Conservation (phyloP, 35 echinoderm and acorn worm species). For the Acanthaster planci region DNA sequence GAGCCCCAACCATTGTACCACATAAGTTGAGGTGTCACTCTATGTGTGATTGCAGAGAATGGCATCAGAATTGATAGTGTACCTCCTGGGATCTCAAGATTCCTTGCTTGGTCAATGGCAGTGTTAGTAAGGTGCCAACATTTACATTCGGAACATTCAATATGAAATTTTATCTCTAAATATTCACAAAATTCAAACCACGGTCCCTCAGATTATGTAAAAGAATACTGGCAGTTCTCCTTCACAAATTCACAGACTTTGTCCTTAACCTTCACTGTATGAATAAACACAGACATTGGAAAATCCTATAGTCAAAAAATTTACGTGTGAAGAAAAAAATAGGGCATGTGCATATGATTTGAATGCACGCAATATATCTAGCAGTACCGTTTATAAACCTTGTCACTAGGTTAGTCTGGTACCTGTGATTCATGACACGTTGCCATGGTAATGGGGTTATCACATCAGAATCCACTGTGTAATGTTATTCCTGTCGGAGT, state of each 20-base stretch:
- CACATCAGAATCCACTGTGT: not conserved
- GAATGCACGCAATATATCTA: not conserved
- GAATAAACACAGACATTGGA: too few relatives aligned
- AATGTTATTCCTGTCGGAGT: slow-evolving; percentile 27
- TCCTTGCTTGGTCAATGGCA: too few relatives aligned
- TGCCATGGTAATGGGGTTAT: not conserved
- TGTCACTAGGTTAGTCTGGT: slow-evolving; percentile 20
- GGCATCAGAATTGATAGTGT: too few relatives aligned
- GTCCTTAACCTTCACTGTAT: too few relatives aligned
- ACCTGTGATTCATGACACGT: slow-evolving; percentile 22
- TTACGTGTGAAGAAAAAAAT: not conserved
- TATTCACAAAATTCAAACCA: slow-evolving; percentile 1
- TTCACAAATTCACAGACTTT: too few relatives aligned
- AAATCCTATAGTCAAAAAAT: not conserved
- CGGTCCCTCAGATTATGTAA: not conserved
- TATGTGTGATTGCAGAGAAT: too few relatives aligned
- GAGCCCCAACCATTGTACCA: not conserved
- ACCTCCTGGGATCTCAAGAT: too few relatives aligned
- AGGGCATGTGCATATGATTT: slow-evolving; percentile 19
- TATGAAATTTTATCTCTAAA: too few relatives aligned
- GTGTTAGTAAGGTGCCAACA: too few relatives aligned
- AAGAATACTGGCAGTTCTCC: not conserved
- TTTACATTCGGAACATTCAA: too few relatives aligned
- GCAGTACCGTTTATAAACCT: not conserved
- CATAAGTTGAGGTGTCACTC: not conserved